Evolutionary conservation across 2,888 invertebrate species (phyloP), one percentile per base, ranked within the genome.

Genomic region (Hoplodrina blanda): DNA sequence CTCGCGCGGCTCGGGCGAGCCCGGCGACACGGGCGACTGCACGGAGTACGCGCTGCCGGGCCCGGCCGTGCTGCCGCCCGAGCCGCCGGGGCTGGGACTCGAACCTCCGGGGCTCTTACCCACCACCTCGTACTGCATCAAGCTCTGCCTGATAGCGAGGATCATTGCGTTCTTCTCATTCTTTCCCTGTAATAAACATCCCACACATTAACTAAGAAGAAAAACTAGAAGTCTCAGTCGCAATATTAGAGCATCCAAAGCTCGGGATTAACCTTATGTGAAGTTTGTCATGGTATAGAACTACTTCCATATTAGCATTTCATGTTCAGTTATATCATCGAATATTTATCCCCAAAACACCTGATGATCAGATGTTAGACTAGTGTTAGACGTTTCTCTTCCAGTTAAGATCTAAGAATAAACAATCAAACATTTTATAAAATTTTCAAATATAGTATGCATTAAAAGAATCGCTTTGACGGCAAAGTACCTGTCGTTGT

Each of bases 111-210:
- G 97, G 85, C 96, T 96, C 91, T 97, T 97, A 69, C 97, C 96
- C 10, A 96, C 96, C 73, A 97, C 97, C 92, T 98, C 98, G 88
- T 97, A 98, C 87, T 97, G 98, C 99, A 99, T 99, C 88, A 99
- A 96, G 86, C 98, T 98, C 91, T 98, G 98, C 89, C 98, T 98
- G 88, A 99, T 99, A 59, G 98, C 98, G 89, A 97, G 98, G 78
- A 99, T 99, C 76, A 98, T 98, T 13, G 92, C 94, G 93, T 97
- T 97, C 90, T 97, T 97, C 72, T 91, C 91, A 67, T 88, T 91
- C 86, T 97, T 93, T 67, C 95, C 96, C 91, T 96, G 88, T 59
- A 91, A 94, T 19, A 77, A 70, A 70, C 41, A 65, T 13, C 49
- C 13, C 87, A 88, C 46, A 66, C 52, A 53, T 64, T 15, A 19